phyloP scores from a whole-genome alignment of 2,113 vertebrate species.

The Labrus mixtus region DNA sequence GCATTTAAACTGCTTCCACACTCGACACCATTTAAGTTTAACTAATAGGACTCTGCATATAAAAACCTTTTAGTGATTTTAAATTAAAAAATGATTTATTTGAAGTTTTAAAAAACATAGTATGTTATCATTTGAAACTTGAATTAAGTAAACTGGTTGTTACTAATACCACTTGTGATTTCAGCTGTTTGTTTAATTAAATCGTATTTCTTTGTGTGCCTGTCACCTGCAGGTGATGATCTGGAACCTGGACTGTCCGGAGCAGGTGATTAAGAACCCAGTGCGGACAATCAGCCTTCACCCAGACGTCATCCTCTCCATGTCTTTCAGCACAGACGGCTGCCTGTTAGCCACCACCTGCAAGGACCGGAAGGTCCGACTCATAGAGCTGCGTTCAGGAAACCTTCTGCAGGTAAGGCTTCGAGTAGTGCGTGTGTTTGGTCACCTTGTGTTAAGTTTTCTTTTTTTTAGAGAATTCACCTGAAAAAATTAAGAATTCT shows the following conservation, averaged over 20 bases:
- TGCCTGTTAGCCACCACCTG: slow-evolving; percentile 92
- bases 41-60: too few species aligned
- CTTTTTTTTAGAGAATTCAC: not conserved
- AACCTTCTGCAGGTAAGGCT: slow-evolving; percentile 83
- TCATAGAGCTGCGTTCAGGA: slow-evolving; percentile 88
- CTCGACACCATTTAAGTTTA: too few species aligned
- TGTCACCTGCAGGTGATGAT: slow-evolving; percentile 88
- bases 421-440: not conserved
- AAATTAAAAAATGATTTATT: too few species aligned
- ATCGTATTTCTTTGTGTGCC: not conserved
- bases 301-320: slow-evolving; percentile 90
- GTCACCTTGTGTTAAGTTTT: not conserved
- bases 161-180: too few species aligned
- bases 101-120: too few species aligned
- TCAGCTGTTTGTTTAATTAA: not conserved
- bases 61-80: too few species aligned
- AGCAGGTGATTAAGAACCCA: slow-evolving; percentile 84
- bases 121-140: too few species aligned
- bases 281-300: slow-evolving; percentile 87
- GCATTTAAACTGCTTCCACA: too few species aligned
- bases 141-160: too few species aligned
- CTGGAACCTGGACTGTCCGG: slow-evolving; percentile 90
- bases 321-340: slow-evolving; percentile 93
- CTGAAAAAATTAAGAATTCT: not conserved
- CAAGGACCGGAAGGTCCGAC: slow-evolving; percentile 89